Percentiles rank a stretch among this genome's conserved stretches.
Evolutionary conservation across 2,797 vertebrate genomes (phyloP).

Genomic region (Acanthornis magna): DNA sequence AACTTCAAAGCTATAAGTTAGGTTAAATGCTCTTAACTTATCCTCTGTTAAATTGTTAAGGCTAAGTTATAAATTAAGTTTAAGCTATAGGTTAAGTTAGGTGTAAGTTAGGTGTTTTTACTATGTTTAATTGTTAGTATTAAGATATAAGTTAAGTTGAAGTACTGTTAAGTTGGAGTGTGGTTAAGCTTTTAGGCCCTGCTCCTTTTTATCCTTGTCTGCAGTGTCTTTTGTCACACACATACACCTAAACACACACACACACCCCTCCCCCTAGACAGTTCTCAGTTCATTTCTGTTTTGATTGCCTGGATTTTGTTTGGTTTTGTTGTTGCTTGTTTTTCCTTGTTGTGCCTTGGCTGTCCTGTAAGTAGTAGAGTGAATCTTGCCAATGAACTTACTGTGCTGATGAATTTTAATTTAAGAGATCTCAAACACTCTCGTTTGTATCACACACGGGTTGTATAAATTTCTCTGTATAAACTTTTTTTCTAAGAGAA

Average conservation of each 20-base stretch:
- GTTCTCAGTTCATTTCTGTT: background rate
- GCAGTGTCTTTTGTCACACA: background rate
- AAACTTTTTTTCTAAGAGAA: background rate
- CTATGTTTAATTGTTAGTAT: background rate
- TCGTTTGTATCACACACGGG: rapidly evolving
- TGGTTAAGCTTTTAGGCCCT: background rate
- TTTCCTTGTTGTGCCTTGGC: background rate
- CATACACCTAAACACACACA: background rate
- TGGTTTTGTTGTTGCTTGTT: background rate
- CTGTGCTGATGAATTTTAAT: rapidly evolving
- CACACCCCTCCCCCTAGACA: background rate
- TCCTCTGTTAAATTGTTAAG: background rate
- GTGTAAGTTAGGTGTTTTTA: background rate
- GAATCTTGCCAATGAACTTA: background rate
- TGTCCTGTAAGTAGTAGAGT: background rate
- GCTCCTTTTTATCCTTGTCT: background rate
- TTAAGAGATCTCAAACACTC: background rate
- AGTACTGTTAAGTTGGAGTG: background rate
- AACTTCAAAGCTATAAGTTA: background rate
- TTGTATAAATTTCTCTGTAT: background rate
- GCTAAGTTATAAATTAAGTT: background rate
- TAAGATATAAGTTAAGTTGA: background rate
- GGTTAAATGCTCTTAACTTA: background rate
- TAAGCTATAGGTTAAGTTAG: background rate
- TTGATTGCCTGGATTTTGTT: background rate